These are phyloP conservation scores for Phalacrocorax pelagicus DNA, from an alignment of 2,113 vertebrate species.

Conservation along the genomic window DNA sequence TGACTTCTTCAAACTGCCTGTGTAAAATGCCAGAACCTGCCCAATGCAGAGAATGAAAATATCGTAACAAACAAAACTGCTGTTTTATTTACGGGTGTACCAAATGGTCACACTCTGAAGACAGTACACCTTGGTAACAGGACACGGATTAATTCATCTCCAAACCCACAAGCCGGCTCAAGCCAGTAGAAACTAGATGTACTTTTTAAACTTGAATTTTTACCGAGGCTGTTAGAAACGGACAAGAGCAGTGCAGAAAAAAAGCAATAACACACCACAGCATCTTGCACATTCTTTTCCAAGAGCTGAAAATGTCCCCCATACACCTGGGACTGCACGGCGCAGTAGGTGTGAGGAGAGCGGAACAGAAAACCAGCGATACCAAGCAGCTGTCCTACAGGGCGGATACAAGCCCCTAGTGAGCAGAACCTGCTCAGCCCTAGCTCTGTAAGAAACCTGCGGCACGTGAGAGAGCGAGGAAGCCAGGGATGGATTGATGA, in stretches of 20 bases:
- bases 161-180: background rate
- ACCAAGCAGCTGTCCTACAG: background rate
- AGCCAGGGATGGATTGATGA: background rate
- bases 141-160: background rate
- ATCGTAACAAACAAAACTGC: background rate
- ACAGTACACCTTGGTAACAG: background rate
- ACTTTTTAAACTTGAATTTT: background rate
- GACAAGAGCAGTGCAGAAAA: background rate
- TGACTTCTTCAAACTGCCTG: background rate
- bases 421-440: background rate
- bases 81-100: background rate
- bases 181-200: background rate
- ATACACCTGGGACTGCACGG: background rate
- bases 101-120: background rate
- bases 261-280: background rate
- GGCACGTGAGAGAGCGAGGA: rapidly evolving
- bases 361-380: background rate
- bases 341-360: background rate
- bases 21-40: background rate
- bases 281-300: background rate
- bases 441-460: background rate
- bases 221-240: background rate
- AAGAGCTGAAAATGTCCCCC: background rate
- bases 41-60: background rate
- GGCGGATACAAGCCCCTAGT: background rate